Evolutionary conservation across 2,113 vertebrate genomes (phyloP).

Genomic region (Pollimyrus isidori): DNA sequence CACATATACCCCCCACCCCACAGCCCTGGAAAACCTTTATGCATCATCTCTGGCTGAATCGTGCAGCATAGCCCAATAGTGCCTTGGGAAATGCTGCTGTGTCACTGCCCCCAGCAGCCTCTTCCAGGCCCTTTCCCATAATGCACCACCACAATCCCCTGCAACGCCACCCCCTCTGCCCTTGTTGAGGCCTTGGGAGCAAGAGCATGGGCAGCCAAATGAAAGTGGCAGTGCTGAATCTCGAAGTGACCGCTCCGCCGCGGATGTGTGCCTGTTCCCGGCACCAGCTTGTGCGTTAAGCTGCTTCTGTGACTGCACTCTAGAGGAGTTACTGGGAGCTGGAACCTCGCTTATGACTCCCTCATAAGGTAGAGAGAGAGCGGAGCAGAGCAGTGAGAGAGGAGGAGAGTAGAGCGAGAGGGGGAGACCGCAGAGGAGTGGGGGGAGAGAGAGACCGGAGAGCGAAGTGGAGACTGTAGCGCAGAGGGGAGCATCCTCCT

Average conservation of each 20-base stretch:
- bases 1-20: neutral
- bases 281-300: neutral
- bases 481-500: neutral
- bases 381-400: neutral
- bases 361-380: neutral
- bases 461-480: neutral
- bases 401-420: neutral
- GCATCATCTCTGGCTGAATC: neutral
- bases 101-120: neutral
- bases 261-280: neutral
- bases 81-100: neutral
- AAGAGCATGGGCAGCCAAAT: constrained; percentile 21
- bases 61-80: neutral
- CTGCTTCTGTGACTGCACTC: neutral
- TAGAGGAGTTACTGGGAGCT: neutral
- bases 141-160: neutral
- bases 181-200: constrained; percentile 16
- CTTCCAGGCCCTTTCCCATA: neutral
- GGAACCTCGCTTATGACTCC: neutral
- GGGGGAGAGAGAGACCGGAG: neutral
- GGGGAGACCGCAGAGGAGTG: neutral
- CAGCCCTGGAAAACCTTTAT: neutral
- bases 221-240: constrained; percentile 35
- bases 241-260: constrained; percentile 20
- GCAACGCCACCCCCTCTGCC: neutral